Evolutionary conservation across 2,888 invertebrate species (phyloP), one percentile per base, ranked within the genome.

Genomic region (Platycheirus rosarum): DNA sequence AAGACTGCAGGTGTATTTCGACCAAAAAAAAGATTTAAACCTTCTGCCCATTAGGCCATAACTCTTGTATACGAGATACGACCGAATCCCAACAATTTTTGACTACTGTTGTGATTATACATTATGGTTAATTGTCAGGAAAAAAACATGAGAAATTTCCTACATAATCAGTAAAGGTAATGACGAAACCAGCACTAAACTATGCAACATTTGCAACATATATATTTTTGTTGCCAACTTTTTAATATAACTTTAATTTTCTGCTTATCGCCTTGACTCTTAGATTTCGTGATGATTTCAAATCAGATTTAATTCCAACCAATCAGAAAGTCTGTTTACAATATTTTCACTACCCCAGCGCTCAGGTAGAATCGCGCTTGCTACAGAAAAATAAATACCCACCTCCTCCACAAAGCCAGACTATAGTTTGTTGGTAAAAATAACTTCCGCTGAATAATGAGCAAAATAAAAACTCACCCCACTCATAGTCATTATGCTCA

Each of bases 251-350:
- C 62, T 29, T 32, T 48, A 26, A 37, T 55, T 48, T 46, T n/a
- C 42, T 76, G 16, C 7, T 44, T 44, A 53, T 35, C 44, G 37
- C 35, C 32, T 53, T 68, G 32, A 40, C 55, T 48, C 40, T 42
- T 55, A 42, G 26, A 29, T 40, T 77, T 57, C 40, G 14, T 14
- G 65, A 53, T 46, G 78, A 74, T 53, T 78, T 73, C 23, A 44
- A 62, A 68, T 42, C 55, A 35, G 53, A 55, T 55, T 62, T 49
- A 13, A 48, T 71, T 71, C 71, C 76, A 82, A 76, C 82, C 82
- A 82, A 82, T 82, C 82, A 82, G 82, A 82, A 46, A n/a, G 71
- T 57, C 62, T 82, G 77, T 82, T 82, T 82, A 82, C 71, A 68
- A 69, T 71, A 82, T 62, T 77, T 35, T 77, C 77, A 68, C 68